These are phyloP conservation scores for Aporrectodea caliginosa DNA, from an alignment of 1,140 invertebrate genomes.

Conservation along the genomic window DNA sequence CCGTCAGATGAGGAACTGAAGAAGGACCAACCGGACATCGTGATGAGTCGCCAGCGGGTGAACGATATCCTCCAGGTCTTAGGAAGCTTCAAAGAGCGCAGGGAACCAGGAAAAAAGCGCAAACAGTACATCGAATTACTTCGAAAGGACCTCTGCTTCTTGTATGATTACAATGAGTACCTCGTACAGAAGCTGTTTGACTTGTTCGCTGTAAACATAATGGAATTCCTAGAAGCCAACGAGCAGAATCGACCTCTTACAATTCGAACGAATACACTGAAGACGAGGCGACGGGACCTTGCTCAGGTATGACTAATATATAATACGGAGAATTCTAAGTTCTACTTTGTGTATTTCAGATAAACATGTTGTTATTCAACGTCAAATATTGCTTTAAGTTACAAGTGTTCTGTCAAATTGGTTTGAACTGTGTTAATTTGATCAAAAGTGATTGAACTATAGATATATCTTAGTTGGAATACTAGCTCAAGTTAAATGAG, in stretches of 20 bases:
- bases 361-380: too few species aligned
- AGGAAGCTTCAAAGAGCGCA: slow-evolving; percentile 78
- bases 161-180: slow-evolving; percentile 96
- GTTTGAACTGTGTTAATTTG: too few species aligned
- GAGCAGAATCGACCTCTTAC: slow-evolving; percentile 93
- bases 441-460: too few species aligned
- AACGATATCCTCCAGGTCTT: slow-evolving; percentile 82
- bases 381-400: too few species aligned
- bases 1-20: slow-evolving; percentile 59
- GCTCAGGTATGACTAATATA: too few species aligned
- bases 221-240: slow-evolving; percentile 95
- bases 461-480: too few species aligned
- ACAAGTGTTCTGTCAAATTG: too few species aligned
- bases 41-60: slow-evolving; percentile 84
- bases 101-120: slow-evolving; percentile 68
- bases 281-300: slow-evolving; percentile 86
- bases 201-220: slow-evolving; percentile 74
- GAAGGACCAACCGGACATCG: slow-evolving; percentile 65
- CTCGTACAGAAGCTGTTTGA: slow-evolving; percentile 92
- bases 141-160: slow-evolving; percentile 80
- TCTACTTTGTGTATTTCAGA: too few species aligned
- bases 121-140: slow-evolving; percentile 78
- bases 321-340: too few species aligned
- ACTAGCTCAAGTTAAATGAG: too few species aligned
- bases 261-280: slow-evolving; percentile 91